Conservation (phyloP, 2,113 vertebrate genomes). For the Capra hircus region DNA sequence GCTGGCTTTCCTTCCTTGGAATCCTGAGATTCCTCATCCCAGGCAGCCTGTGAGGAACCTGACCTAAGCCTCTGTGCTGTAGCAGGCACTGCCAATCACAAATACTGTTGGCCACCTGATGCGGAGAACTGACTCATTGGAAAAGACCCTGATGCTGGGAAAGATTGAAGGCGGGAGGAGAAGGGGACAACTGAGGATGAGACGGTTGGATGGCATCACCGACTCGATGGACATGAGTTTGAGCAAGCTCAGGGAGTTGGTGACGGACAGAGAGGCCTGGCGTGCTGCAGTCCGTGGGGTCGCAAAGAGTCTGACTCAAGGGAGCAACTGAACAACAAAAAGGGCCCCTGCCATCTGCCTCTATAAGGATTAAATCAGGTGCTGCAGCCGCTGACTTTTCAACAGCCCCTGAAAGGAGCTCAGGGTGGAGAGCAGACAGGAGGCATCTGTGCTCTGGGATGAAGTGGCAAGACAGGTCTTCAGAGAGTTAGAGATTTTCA, state of each 20-base stretch:
- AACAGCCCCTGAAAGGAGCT: background rate
- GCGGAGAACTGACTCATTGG: accelerated
- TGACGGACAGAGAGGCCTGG: background rate
- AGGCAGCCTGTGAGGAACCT: background rate
- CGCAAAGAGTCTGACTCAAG: background rate
- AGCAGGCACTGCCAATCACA: accelerated
- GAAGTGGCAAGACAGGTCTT: background rate
- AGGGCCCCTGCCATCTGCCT: background rate
- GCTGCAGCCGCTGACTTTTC: background rate
- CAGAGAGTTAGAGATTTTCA: background rate
- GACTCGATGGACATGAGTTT: background rate
- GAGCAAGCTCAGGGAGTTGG: background rate
- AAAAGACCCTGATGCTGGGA: background rate
- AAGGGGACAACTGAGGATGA: background rate
- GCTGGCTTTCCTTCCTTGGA: background rate
- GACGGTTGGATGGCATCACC: background rate
- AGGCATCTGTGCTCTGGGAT: background rate
- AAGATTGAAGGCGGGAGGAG: background rate
- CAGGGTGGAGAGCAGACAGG: background rate
- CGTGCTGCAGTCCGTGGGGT: background rate
- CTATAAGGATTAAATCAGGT: background rate
- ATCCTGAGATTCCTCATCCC: too few species aligned
- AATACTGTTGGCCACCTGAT: background rate
- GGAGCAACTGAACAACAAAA: accelerated
- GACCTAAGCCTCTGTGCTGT: accelerated